phyloP scores from a whole-genome alignment of 2,888 invertebrate species.

The Tinea trinotella region DNA sequence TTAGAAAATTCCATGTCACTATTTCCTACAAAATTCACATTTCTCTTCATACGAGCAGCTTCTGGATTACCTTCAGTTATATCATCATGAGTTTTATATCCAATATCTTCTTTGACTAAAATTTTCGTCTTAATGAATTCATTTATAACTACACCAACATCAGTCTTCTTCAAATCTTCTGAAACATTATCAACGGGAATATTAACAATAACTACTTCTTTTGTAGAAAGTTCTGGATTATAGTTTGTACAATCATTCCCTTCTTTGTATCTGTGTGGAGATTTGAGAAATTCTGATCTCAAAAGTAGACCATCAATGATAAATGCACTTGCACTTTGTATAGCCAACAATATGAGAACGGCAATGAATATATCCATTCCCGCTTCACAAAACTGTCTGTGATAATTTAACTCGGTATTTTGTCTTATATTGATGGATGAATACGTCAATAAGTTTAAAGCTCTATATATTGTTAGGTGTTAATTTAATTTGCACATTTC shows the following conservation, averaged over 20 bases:
- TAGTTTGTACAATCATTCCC: conserved; percentile 52
- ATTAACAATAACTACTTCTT: conserved; percentile 25
- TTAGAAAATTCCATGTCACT: background rate
- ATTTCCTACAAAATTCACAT: background rate
- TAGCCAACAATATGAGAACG: background rate
- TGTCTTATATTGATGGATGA: background rate
- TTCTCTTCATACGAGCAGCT: conserved; percentile 5
- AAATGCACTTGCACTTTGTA: conserved; percentile 26
- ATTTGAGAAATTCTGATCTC: conserved; percentile 44
- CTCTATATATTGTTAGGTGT: background rate
- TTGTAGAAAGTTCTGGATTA: conserved; percentile 31
- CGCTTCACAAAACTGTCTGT: background rate
- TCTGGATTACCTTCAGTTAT: background rate
- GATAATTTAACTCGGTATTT: background rate
- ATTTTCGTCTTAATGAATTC: conserved; percentile 8
- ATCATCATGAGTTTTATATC: background rate
- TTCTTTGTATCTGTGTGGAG: conserved; percentile 28
- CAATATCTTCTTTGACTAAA: conserved; percentile 2
- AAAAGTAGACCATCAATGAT: conserved; percentile 38
- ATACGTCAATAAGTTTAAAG: background rate
- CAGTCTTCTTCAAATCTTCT: background rate
- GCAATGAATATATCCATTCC: conserved; percentile 1
- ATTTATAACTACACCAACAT: background rate
- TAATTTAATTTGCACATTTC: conserved; percentile 9
- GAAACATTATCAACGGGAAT: conserved; percentile 21